Evolutionary conservation across 2,113 vertebrate genomes (phyloP).

Genomic region (Pampusana beccarii): DNA sequence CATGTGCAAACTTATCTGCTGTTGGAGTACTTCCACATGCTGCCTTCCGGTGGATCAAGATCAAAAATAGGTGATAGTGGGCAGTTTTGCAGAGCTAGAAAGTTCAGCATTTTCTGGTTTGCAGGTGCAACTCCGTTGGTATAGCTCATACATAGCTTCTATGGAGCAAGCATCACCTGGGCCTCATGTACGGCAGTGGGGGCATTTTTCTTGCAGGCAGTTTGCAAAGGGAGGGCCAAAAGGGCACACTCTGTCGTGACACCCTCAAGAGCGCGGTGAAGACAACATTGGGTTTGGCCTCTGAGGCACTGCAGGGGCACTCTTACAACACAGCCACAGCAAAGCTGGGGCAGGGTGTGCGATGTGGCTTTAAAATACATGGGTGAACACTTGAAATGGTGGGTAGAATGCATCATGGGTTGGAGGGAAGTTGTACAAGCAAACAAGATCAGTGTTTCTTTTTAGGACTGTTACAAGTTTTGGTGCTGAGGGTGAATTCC

Average conservation of each 20-base stretch:
- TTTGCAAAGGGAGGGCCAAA: rapidly evolving
- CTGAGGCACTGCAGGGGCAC: not conserved
- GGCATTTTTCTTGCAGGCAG: not conserved
- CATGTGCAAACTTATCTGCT: not conserved
- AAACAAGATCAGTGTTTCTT: not conserved
- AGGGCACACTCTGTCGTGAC: not conserved
- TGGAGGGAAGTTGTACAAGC: not conserved
- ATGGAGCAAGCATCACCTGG: not conserved
- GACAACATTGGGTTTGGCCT: not conserved
- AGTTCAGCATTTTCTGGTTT: not conserved
- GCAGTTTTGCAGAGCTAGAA: not conserved
- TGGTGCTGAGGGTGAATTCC: not conserved
- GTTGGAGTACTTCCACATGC: not conserved
- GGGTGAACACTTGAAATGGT: not conserved
- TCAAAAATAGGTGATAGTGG: not conserved
- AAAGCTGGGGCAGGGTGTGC: not conserved
- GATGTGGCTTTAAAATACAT: not conserved
- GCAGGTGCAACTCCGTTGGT: not conserved
- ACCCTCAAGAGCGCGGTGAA: not conserved
- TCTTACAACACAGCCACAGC: not conserved
- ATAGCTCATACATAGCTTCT: not conserved
- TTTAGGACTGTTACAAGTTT: not conserved
- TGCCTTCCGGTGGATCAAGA: not conserved
- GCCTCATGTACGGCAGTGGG: not conserved
- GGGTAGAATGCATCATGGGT: not conserved